These are phyloP conservation scores for Synergus itoensis DNA, from an alignment of 2,888 invertebrate genomes.

Conservation along the genomic window DNA sequence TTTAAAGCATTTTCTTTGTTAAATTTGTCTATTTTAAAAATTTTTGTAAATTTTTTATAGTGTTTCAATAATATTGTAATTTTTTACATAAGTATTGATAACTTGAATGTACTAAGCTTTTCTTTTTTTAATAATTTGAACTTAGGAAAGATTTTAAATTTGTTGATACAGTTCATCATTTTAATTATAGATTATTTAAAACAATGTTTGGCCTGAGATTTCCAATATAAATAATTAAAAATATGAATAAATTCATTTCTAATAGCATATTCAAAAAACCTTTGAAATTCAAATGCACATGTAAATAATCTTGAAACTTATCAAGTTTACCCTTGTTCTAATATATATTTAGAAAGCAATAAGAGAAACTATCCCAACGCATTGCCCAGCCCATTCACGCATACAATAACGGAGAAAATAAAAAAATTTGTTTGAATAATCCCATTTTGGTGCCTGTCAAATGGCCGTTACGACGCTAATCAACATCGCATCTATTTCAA, in stretches of 20 bases:
- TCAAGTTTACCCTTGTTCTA: background rate
- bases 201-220: no score
- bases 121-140: no score
- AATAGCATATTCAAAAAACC: background rate
- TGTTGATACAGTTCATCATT: no score
- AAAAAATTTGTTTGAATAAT: slow-evolving; percentile 29
- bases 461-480: background rate
- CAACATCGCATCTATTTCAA: background rate
- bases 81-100: no score
- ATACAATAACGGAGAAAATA: background rate
- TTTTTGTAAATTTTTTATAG: no score
- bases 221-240: no score
- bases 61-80: no score
- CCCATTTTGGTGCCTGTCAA: background rate
- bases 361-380: background rate
- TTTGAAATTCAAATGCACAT: background rate
- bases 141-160: no score
- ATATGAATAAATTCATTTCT: no score
- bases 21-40: background rate
- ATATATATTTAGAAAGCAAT: background rate
- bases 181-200: no score
- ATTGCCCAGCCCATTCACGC: background rate
- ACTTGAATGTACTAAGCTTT: no score
- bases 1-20: background rate
- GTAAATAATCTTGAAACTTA: background rate